Conservation (phyloP, 2,113 vertebrate genomes). For the Gracilinanus agilis region DNA sequence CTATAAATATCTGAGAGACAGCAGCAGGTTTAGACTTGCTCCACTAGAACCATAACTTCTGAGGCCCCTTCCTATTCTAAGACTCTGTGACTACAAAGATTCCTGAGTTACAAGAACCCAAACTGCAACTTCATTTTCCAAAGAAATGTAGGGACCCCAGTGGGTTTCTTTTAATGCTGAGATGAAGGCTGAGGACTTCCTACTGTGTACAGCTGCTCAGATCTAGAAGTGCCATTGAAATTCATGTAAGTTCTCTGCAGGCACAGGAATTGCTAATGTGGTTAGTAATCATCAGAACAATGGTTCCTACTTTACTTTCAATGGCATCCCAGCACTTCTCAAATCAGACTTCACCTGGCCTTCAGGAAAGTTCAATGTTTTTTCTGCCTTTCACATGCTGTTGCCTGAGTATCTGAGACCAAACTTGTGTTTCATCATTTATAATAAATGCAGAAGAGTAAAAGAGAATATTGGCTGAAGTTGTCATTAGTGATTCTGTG, state of each 20-base stretch:
- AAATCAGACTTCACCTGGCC: not conserved
- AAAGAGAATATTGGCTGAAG: not conserved
- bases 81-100: rapidly evolving
- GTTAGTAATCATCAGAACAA: constrained; percentile 12
- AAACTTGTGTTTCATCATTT: not conserved
- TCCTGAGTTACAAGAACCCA: not conserved
- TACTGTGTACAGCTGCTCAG: not conserved
- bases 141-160: not conserved
- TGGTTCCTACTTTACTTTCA: constrained; percentile 8
- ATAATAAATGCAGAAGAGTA: constrained; percentile 21
- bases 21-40: not conserved
- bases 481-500: not conserved
- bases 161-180: not conserved
- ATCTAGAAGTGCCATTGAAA: not conserved
- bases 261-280: not conserved
- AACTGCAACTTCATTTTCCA: not conserved
- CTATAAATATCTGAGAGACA: not conserved
- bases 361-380: not conserved
- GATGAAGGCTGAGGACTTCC: constrained; percentile 20
- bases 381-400: not conserved
- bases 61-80: not conserved
- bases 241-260: not conserved
- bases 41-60: not conserved
- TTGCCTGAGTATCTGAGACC: not conserved
- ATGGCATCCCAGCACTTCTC: not conserved